Evolutionary conservation across 1,140 invertebrate genomes (phyloP), one percentile per base, ranked within the genome.

Genomic region (Physella acuta): DNA sequence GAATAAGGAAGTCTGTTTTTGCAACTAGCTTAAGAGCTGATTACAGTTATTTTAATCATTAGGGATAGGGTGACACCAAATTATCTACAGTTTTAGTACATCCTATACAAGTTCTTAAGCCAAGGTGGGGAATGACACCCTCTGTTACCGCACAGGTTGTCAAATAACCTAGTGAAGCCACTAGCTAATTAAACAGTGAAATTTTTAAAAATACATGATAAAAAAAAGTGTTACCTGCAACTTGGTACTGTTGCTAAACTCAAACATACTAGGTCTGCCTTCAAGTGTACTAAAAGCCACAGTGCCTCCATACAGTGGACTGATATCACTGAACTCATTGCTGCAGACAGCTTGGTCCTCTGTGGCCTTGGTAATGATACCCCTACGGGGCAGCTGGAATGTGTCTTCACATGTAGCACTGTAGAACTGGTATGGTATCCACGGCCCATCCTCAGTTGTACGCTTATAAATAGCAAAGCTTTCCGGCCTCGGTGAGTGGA

Each of bases 391-490:
- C 33, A 97, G 81, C 5, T 89, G 90, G 79, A 97, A 99, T 0
- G 93, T 97, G 51, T 93, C 91, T 51, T 92, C 89, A 81, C 97
- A 99, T 0, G 92, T 91, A 2, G 92, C 92, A 85, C 93, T 94
- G 87, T 98, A 99, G 85, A 91, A 99, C 84, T 99, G 97, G 87
- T 94, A 99, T 0, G 97, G 95, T 69, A 92, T 89, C 97, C 97
- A 99, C 2, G 89, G 87, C 1, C 90, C 90, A 66, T 91, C 89
- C 78, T 95, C 91, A 39, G 88, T 71, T 3, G 83, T 87, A 68
- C 93, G 89, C 81, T 97, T 97, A 84, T 94, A 98, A 75, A 99
- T 95, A 11, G 93, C 93, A 87, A 99, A 99, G 84, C 94, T 97
- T 80, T 99, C 96, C 0, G 97, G 97, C 55, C 96, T 87, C 0